Conservation (phyloP, 2,113 vertebrate species). For the Nansenia antarctica region DNA sequence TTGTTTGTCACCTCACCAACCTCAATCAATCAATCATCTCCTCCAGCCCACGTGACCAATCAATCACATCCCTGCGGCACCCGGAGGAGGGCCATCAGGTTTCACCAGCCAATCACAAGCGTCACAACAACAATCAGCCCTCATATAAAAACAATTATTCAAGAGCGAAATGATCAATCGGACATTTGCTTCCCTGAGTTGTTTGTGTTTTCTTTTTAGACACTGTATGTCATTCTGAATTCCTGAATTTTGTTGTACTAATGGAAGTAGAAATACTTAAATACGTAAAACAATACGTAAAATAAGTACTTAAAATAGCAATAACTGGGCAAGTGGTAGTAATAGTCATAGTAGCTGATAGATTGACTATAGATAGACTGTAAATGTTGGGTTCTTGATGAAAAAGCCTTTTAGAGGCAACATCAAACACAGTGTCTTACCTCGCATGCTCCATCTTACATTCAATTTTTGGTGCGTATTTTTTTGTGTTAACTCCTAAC, state of each 20-base stretch:
- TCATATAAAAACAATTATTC: slow-evolving; percentile 39
- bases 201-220: slow-evolving; percentile 31
- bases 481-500: slow-evolving; percentile 83
- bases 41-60: slow-evolving; percentile 62
- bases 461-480: slow-evolving; percentile 77
- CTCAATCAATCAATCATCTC: slow-evolving; percentile 80
- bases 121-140: slow-evolving; percentile 42
- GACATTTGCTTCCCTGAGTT: too few relatives aligned
- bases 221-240: background rate
- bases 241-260: too few relatives aligned
- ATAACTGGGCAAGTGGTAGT: background rate
- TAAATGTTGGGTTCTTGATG: background rate
- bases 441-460: slow-evolving; percentile 45
- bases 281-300: too few relatives aligned
- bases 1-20: slow-evolving; percentile 76
- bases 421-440: slow-evolving; percentile 12
- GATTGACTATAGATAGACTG: background rate
- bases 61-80: slow-evolving; percentile 60
- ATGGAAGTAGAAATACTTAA: too few relatives aligned
- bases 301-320: too few relatives aligned
- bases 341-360: background rate
- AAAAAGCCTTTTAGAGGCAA: background rate
- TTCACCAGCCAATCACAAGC: slow-evolving; percentile 56
- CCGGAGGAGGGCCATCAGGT: slow-evolving; percentile 49
- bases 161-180: slow-evolving; percentile 41